These are phyloP conservation scores for Vollenhovia emeryi DNA, from an alignment of 1,140 invertebrate species.

Conservation along the genomic window DNA sequence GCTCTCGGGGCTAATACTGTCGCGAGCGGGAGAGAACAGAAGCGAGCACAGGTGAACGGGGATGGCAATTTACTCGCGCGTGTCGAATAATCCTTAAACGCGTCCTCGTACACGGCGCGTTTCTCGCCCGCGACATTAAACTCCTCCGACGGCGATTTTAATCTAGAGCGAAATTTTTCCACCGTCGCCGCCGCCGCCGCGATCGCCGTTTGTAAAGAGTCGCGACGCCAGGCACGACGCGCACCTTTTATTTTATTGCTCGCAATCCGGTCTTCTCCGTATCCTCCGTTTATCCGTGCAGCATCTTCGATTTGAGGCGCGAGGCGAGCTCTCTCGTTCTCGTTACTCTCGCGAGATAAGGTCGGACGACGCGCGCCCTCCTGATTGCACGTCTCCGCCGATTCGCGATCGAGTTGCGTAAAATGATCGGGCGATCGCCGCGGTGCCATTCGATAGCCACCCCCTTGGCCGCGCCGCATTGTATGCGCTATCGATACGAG, in stretches of 20 bases:
- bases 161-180: constrained; percentile 35
- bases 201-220: not conserved
- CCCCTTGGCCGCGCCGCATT: constrained; percentile 4
- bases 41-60: not conserved
- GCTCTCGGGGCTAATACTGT: not conserved
- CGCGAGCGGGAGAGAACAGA: not conserved
- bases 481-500: not conserved
- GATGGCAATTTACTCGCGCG: constrained; percentile 30
- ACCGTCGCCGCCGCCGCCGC: not conserved
- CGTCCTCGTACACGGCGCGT: not conserved
- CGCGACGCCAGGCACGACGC: not conserved
- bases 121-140: constrained; percentile 29
- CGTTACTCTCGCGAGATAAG: constrained; percentile 56
- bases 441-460: not conserved
- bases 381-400: constrained; percentile 35
- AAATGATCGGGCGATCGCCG: constrained; percentile 30
- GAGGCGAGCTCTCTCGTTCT: constrained; percentile 22
- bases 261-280: not conserved
- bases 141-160: constrained; percentile 23
- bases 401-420: constrained; percentile 16
- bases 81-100: constrained; percentile 20
- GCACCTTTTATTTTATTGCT: not conserved
- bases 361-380: not conserved
- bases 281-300: constrained; percentile 1
- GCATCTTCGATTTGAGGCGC: constrained; percentile 17